phyloP scores from a whole-genome alignment of 2,888 invertebrate genomes.

The Pilophorus perplexus region DNA sequence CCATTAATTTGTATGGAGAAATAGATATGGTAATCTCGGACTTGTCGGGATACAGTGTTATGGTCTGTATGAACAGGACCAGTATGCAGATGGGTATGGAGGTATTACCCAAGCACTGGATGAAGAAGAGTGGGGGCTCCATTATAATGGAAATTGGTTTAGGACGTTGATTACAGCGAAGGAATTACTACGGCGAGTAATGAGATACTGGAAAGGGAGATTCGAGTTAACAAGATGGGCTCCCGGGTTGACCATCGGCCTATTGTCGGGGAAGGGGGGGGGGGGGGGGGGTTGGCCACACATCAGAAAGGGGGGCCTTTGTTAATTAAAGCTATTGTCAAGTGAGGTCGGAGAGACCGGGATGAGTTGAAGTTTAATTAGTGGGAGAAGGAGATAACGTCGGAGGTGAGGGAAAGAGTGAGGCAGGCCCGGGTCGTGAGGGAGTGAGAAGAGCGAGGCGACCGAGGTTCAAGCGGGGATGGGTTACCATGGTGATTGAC shows the following conservation, averaged over 20 bases:
- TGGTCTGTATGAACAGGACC: too few species aligned
- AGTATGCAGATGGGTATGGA: too few species aligned
- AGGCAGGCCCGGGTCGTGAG: not conserved
- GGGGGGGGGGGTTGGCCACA: slow-evolving; percentile 34
- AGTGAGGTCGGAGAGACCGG: slow-evolving; percentile 28
- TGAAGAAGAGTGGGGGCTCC: not conserved
- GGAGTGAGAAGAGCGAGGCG: not conserved
- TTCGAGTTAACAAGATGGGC: slow-evolving; percentile 35
- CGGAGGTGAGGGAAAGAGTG: not conserved
- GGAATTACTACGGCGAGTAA: slow-evolving; percentile 11
- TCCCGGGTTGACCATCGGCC: slow-evolving; percentile 18
- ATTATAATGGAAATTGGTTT: slow-evolving; percentile 27
- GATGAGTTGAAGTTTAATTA: slow-evolving; percentile 33
- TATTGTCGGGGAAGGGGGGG: too few species aligned
- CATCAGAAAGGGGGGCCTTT: slow-evolving; percentile 35
- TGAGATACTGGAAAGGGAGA: slow-evolving; percentile 21
- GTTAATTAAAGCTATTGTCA: slow-evolving; percentile 41
- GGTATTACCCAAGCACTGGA: too few species aligned
- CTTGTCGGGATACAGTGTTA: too few species aligned
- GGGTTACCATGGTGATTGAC: slow-evolving; percentile 32
- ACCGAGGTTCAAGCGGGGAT: slow-evolving; percentile 1
- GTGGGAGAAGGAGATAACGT: slow-evolving; percentile 12
- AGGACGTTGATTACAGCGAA: slow-evolving; percentile 13
- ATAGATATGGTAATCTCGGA: too few species aligned
- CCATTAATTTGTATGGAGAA: too few species aligned